Evolutionary conservation across 2,888 invertebrate species (phyloP), one percentile per base, ranked within the genome.

Genomic region (Anoplius nigerrimus): DNA sequence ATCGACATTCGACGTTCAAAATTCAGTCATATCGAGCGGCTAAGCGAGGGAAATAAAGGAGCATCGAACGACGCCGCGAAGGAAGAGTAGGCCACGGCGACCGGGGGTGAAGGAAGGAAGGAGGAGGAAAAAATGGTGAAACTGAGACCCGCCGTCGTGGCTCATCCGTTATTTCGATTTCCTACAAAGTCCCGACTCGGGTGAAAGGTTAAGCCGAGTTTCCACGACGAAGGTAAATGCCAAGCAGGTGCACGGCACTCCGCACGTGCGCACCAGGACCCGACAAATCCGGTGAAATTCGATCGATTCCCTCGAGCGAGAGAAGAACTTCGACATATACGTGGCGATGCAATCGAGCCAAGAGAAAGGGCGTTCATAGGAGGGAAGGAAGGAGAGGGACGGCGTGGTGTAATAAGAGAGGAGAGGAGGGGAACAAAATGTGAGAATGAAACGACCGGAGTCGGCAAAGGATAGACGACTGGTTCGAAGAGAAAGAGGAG

Each of bases 261-360:
- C 76, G 74, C 78, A 79, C 79, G 78, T 79, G 78, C 78, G 78
- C 78, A 76, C 11, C 34, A 62, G 64, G 55, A 20, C 34, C n/a
- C 34, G 69, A 79, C 71, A 79, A 78, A 79, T 78, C 79, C 75
- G 75, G 66, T 69, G 66, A 79, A 78, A 79, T 76, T 79, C 76
- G 79, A 79, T 78, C 78, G 76, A 78, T 78, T 79, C 71, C 53
- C 22, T 34, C 43, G 62, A 42, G 54, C 53, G 61, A 66, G 69
- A 69, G 53, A 55, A 71, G 69, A 74, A 79, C 71, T 78, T 78
- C 34, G 34, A 75, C 69, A 66, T 74, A 78, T 72, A 69, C 72
- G 64, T 54, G 62, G 61, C 69, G 62, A 18, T 71, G 74, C 66
- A 69, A 76, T 74, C 74, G 74, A 66, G 71, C 68, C 62, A 27